Evolutionary conservation across 2,888 invertebrate genomes (phyloP), one percentile per base, ranked within the genome.

Genomic region (Polymixis flavicincta): DNA sequence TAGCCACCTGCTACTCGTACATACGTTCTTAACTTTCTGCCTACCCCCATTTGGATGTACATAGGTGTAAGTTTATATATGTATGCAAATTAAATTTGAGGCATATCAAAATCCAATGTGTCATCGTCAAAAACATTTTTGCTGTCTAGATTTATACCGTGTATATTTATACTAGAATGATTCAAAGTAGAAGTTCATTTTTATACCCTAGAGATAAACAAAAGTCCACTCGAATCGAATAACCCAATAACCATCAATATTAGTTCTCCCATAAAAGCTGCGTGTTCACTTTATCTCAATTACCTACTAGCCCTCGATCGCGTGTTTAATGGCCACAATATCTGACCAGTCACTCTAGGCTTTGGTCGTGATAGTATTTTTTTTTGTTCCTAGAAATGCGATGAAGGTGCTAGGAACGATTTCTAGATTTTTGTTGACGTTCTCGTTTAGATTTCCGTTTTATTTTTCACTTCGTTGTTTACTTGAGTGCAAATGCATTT

Each of bases 321-420:
- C 81, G 8, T 74, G 70, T 84, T 87, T 85, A 64, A 83, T 87
- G 82, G 89, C 89, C 82, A 50, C 72, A 84, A 59, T 68, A 65
- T 73, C 61, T 28, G 68, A 54, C 54, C 72, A 59, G 68, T 80
- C 80, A 82, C 79, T 83, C 79, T 64, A 57, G 28, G 42, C 64
- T 59, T 55, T 74, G 60, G 71, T 78, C 72, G 77, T 83, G 83
- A 76, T 85, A 76, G 76, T 71, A n/a, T 45, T 55, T 78, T 37
- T 85, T 85, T 85, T 86, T 60, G 17, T 48, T 60, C 42, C 32
- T 19, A n/a, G 42, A 14, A 68, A 25, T 59, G 32, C n/a, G 22
- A 7, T 67, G 25, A 37, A 22, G 19, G 11, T 32, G 57, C 45
- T 42, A 42, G 25, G 54, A 60, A 14, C 14, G 11, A 50, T 74